phyloP scores from a whole-genome alignment of 2,888 invertebrate species.

The Drosophila gaucha region DNA sequence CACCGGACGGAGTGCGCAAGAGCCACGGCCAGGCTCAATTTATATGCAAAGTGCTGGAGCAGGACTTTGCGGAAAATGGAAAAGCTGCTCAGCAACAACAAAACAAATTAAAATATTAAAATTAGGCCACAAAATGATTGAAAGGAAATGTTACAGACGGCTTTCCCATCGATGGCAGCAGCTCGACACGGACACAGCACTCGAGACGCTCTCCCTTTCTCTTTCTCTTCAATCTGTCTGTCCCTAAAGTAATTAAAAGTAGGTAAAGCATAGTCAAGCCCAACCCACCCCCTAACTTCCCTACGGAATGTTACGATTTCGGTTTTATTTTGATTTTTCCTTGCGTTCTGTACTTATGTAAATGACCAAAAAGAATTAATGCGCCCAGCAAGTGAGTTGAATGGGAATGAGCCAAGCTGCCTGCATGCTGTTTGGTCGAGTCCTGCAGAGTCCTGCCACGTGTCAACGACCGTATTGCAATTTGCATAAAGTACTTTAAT shows the following conservation, averaged over 20 bases:
- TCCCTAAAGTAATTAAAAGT: constrained; percentile 82
- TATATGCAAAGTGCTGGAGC: constrained; percentile 70
- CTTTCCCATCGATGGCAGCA: constrained; percentile 55
- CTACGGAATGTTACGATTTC: constrained; percentile 23
- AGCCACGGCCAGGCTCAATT: constrained; percentile 43
- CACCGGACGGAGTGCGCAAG: constrained; percentile 28
- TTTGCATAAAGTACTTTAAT: constrained; percentile 57
- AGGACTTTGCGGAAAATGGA: constrained; percentile 47
- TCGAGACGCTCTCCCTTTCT: constrained; percentile 3
- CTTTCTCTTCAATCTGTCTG: constrained; percentile 31
- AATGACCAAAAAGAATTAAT: constrained; percentile 70
- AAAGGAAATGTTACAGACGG: constrained; percentile 67
- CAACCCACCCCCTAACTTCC: neutral
- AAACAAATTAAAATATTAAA: constrained; percentile 82
- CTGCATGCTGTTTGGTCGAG: neutral
- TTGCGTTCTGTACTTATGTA: constrained; percentile 55
- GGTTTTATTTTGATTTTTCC: constrained; percentile 38
- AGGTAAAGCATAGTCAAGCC: constrained; percentile 60
- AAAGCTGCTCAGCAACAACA: constrained; percentile 37
- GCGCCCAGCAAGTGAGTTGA: constrained; percentile 58
- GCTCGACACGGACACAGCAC: neutral
- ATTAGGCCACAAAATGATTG: constrained; percentile 80
- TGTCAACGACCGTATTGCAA: constrained; percentile 29
- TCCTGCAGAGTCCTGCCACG: neutral
- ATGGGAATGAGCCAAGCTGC: constrained; percentile 56